These are phyloP conservation scores for Halocynthia aurantium DNA, from an alignment of 23 tunicate species.

Conservation along the genomic window DNA sequence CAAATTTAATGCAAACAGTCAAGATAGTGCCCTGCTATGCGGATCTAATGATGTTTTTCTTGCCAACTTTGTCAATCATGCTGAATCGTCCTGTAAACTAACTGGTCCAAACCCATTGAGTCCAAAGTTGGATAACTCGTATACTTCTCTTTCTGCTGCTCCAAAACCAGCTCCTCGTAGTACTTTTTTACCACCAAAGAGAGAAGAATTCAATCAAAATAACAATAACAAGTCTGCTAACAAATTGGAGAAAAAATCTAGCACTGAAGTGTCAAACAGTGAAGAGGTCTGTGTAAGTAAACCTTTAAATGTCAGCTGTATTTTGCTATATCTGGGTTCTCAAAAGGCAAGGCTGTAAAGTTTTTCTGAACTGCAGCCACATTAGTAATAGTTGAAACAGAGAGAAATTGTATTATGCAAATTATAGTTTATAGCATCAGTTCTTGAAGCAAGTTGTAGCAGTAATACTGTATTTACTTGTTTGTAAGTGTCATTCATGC, in stretches of 20 bases:
- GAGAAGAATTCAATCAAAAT: not conserved
- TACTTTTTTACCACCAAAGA: not conserved
- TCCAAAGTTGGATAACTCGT: not conserved
- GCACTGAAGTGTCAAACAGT: not conserved
- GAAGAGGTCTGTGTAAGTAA: not conserved
- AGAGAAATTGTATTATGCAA: too few species aligned
- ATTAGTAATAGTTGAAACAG: too few species aligned
- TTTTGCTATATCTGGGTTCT: too few species aligned
- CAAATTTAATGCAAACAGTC: not conserved
- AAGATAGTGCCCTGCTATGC: not conserved
- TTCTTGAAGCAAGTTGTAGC: too few species aligned
- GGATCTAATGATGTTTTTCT: not conserved
- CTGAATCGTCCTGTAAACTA: too few species aligned
- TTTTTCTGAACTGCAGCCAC: too few species aligned
- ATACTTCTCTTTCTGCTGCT: slow-evolving; percentile 6
- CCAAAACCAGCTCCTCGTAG: not conserved
- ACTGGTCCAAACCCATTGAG: not conserved
- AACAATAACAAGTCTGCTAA: not conserved
- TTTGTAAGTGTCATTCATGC: too few species aligned
- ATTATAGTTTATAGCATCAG: too few species aligned
- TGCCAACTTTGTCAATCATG: too few species aligned
- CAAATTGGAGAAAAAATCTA: not conserved
- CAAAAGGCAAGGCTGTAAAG: too few species aligned
- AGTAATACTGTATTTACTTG: too few species aligned
- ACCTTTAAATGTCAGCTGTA: not conserved